Evolutionary conservation across 2,113 vertebrate genomes (phyloP), one percentile per base, ranked within the genome.

Genomic region (Anolis sagrei): DNA sequence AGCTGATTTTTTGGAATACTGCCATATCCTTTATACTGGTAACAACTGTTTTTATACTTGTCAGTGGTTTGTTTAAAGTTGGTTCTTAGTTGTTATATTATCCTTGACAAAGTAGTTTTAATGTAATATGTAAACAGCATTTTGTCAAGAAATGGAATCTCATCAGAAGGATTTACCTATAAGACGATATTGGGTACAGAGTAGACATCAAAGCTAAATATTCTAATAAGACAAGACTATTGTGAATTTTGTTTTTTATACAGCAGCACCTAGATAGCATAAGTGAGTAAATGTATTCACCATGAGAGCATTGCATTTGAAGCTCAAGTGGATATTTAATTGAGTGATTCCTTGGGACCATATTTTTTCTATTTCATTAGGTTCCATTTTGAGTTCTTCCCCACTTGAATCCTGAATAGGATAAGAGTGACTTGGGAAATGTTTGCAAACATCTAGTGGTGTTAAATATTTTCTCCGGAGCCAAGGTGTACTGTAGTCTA

Each of bases 401-500:
- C 39, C 48, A 81, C 78, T 27, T n/a, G 34, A 0, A 34, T 34
- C 29, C 83, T 74, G 18, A 79, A 69, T 72, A 18, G n/a, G 76
- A 1, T n/a, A 48, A 64, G 18, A 58, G 21, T 75, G 44, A 61
- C 75, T 44, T 5, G n/a, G 48, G 10, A 61, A 62, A 23, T n/a
- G 9, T 18, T 36, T 75, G 27, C n/a, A 83, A 48, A 83, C 54
- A 79, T 9, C 5, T 54, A 6, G 11, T 58, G 25, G 34, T 51
- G 44, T 23, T 19, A 58, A 25, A 11, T 73, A 54, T 23, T 83
- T 27, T 32, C 13, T 48, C 27, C 13, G 64, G 19, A 29, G 14
- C 14, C n/a, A 68, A 81, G 6, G 25, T 81, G 66, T 3, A 18
- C 48, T 86, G 84, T 86, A 34, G 75, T 62, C 34, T 78, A 44